Evolutionary conservation across 1,140 invertebrate genomes (phyloP).

Genomic region (Tetragonula clypearis): DNA sequence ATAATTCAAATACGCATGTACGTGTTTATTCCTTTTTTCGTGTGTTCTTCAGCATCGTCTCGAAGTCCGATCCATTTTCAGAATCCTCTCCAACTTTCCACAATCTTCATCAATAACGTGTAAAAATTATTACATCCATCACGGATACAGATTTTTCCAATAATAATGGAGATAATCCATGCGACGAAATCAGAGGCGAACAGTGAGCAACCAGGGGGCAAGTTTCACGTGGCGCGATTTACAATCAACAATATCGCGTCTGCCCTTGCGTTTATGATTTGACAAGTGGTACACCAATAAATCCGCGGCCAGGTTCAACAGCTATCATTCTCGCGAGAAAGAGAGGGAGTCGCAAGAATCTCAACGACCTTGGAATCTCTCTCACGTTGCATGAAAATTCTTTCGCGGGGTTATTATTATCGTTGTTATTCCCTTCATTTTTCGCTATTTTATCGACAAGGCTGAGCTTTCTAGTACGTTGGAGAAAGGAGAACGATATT

Average conservation of each 20-base stretch:
- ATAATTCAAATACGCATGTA: no score
- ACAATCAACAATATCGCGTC: slow-evolving; percentile 18
- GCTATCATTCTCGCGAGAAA: not conserved
- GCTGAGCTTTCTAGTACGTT: not conserved
- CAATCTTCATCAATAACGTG: not conserved
- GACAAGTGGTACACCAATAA: not conserved
- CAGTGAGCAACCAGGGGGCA: not conserved
- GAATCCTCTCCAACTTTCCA: not conserved
- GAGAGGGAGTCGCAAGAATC: not conserved
- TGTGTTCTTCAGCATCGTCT: not conserved
- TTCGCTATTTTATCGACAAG: not conserved
- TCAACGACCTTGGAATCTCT: not conserved
- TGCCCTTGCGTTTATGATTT: slow-evolving; percentile 9
- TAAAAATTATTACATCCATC: not conserved
- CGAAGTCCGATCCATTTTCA: not conserved
- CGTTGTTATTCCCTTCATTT: not conserved
- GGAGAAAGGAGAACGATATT: not conserved
- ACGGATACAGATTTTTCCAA: not conserved
- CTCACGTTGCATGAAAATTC: not conserved
- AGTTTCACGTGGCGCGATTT: slow-evolving; percentile 9
- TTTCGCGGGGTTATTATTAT: not conserved
- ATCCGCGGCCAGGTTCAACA: not conserved
- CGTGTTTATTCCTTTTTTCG: not conserved
- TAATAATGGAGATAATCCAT: not conserved
- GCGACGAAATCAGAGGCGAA: not conserved